Base-by-base conservation (phyloP, 30 jellyfish, hydroid and myxozoan species). In the Turritopsis rubra region DNA sequence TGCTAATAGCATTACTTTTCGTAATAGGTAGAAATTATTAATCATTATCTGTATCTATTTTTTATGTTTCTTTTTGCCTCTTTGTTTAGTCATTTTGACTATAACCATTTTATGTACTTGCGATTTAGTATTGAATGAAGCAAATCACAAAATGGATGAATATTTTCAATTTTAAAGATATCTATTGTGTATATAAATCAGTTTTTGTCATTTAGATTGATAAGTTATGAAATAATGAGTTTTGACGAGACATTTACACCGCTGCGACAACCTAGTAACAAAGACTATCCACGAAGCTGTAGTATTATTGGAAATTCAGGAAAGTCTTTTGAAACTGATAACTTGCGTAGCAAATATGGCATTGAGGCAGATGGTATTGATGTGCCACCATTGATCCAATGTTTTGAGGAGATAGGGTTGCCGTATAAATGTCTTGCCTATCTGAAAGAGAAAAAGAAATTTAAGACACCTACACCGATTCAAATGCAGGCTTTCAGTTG, bases 401-500 rank as follows among this genome's bases (percentile, higher is more conserved):
- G 80, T 23, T 88, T 92, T 65, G 88, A 75, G 22, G 96, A 92
- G 20, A 73, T 90, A 0, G 89, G 70, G 28, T 74, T 87, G 81
- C 92, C 86, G 7, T n/a, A 65, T n/a, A 87, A 72, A 21, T 78
- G 85, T 13, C 54, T 79, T 18, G 52, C 52, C 28, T 84, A n/a
- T 52, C 75, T 92, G 26, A 18, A 52, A 21, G 79, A 52, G 18
- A 53, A 20, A 8, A 76, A 74, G 30, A 84, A 75, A 28, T 52
- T 92, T 16, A 28, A 31, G 31, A 21, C 53, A 25, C 99, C 96
- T 18, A 88, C 99, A 24, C 91, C 99, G 5, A 88, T 93, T 54
- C 99, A 93, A 73, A 88, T 73, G 99, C 99, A 93, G 75, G 91
- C 95, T 19, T 31, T 80, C 21, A 88, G 94, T 20, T 78, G 96